Percentiles rank a stretch among this genome's conserved stretches.
Evolutionary conservation across 2,888 invertebrate genomes (phyloP).

Genomic region (Tigriopus californicus): DNA sequence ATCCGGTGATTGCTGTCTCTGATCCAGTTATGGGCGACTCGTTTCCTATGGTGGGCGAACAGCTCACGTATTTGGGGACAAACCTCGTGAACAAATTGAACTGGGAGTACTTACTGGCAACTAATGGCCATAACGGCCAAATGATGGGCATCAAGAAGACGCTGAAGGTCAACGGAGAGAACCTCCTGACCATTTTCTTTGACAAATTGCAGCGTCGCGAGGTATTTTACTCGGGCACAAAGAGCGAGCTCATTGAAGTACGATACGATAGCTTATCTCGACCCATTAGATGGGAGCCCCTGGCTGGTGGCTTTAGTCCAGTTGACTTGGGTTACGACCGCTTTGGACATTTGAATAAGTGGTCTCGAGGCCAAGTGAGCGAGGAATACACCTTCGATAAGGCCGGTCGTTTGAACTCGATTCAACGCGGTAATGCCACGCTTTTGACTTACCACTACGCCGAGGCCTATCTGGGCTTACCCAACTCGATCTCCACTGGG

Average conservation of each 20-base stretch:
- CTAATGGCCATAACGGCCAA: constrained; percentile 19
- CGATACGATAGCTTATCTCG: constrained; percentile 19
- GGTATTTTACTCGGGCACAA: constrained; percentile 39
- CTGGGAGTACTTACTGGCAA: constrained; percentile 29
- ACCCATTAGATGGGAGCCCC: constrained; percentile 18
- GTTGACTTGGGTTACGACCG: background rate
- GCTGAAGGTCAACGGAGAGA: constrained; percentile 26
- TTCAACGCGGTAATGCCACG: constrained; percentile 73
- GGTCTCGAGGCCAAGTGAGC: constrained; percentile 79
- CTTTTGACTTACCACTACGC: constrained; percentile 79
- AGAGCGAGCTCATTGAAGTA: constrained; percentile 41
- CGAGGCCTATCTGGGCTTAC: constrained; percentile 58
- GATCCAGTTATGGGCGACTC: constrained; percentile 20
- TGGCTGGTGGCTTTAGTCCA: constrained; percentile 5
- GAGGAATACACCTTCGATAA: constrained; percentile 79
- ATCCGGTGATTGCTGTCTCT: constrained; percentile 25
- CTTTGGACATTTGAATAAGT: constrained; percentile 66
- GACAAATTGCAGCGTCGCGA: constrained; percentile 21
- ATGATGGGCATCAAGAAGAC: constrained; percentile 6
- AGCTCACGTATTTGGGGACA: constrained; percentile 18
- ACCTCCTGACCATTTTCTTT: constrained; percentile 29
- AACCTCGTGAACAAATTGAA: constrained; percentile 27
- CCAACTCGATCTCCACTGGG: background rate
- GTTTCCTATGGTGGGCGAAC: constrained; percentile 19
- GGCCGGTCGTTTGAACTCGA: constrained; percentile 70